These are phyloP conservation scores for Peromyscus maniculatus DNA, from an alignment of 2,113 vertebrate genomes.

Conservation along the genomic window DNA sequence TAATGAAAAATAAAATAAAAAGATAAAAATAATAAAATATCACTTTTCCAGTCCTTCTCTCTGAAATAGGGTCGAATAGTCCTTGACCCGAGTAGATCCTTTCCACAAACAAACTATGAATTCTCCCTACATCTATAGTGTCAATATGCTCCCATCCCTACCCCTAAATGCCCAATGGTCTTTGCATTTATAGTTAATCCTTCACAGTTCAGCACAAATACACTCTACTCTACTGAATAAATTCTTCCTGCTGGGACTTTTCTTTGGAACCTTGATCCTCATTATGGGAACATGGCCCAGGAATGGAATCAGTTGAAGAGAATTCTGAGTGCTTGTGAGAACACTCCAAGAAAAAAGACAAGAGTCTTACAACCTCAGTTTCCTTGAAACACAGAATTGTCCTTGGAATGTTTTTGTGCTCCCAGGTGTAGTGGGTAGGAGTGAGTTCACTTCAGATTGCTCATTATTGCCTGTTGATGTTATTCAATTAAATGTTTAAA, in stretches of 20 bases:
- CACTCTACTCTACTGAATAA: neutral
- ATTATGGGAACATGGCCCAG: neutral
- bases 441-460: neutral
- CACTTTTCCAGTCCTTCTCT: neutral
- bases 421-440: neutral
- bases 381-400: neutral
- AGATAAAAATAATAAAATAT: neutral
- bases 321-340: neutral
- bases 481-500: too few relatives aligned
- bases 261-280: neutral
- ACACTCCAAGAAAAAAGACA: neutral
- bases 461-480: neutral
- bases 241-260: neutral
- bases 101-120: neutral
- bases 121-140: neutral
- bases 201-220: neutral
- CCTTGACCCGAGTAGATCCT: neutral
- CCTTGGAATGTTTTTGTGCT: neutral
- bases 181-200: neutral
- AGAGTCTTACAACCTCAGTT: neutral
- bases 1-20: neutral
- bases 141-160: fast-evolving
- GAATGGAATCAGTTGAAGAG: neutral
- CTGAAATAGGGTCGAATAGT: fast-evolving
- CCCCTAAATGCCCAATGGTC: neutral